Evolutionary conservation across 2,888 invertebrate genomes (phyloP), one percentile per base, ranked within the genome.

Genomic region (Latrodectus elegans): DNA sequence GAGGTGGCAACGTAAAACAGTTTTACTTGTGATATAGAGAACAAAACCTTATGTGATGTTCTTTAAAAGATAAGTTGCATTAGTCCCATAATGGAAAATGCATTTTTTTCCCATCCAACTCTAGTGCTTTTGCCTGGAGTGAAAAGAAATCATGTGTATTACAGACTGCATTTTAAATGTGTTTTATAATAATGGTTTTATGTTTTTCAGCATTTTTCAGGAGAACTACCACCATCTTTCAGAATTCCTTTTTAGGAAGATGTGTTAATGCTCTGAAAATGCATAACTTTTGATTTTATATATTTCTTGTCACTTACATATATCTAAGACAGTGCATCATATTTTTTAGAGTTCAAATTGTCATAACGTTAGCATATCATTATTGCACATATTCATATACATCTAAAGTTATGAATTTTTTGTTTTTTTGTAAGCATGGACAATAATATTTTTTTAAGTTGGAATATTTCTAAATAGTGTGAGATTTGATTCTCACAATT

Each of bases 291-390:
- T 60, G 12, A 60, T 60, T 60, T 60, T 12, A 60, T 60, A 51
- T 17, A 73, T 73, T 53, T 51, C 52, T 73, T 49, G 49, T 22
- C 11, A 17, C 17, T 22, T 17, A 68, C 8, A 60, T 60, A 60
- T 60, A 75, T 14, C 26, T 75, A 64, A 75, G 53, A 26, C 26
- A 55, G 8, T 60, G 72, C 65, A 52, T 73, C 78, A 79, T 65
- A 79, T 84, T 65, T 74, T 38, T 85, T 15, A 22, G 70, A 85
- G 85, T 85, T 85, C 79, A 85, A 85, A 85, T 68, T 60, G 15
- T 71, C 71, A 72, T 75, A 68, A 68, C 64, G 51, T 83, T 60
- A 22, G 52, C 53, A 74, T 55, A 73, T 84, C 84, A 85, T 75
- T 38, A 14, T 49, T 70, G 79, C 85, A 68, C 79, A 75, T 55